A percentile compares a stretch with the other conserved stretches of the same genome.
Conservation (phyloP, 2,888 invertebrate genomes). For the Siphlonurus alternatus region DNA sequence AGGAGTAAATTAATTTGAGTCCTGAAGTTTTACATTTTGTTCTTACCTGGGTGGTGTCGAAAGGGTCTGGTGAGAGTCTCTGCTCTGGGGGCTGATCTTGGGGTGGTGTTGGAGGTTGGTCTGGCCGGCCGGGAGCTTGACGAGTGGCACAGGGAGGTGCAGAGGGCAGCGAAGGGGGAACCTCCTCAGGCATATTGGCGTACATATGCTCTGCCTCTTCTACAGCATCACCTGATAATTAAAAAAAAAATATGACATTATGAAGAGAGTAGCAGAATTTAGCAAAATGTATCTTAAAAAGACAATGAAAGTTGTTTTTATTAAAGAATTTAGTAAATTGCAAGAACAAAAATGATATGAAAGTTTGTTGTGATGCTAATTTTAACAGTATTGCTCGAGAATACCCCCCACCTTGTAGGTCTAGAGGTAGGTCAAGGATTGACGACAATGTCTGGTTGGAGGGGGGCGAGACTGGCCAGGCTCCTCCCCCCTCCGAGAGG, state of each 20-base stretch:
- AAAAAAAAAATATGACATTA: neutral
- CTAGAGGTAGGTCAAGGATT: neutral
- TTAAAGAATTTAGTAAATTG: no score
- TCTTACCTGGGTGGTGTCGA: constrained; percentile 41
- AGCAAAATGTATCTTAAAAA: no score
- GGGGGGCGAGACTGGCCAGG: neutral
- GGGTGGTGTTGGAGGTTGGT: neutral
- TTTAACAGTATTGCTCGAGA: no score
- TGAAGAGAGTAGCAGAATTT: no score
- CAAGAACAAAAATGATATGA: no score
- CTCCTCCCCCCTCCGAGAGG: constrained; percentile 34
- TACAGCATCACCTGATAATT: neutral
- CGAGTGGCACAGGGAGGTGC: constrained; percentile 6
- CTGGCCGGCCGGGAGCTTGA: constrained; percentile 9
- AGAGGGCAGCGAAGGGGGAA: neutral
- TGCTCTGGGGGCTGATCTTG: constrained; percentile 10
- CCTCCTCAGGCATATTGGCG: constrained; percentile 11
- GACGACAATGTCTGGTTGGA: neutral
- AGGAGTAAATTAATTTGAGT: neutral
- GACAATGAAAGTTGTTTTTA: no score
- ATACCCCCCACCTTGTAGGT: neutral
- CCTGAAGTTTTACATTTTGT: no score
- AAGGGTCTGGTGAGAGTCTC: constrained; percentile 35
- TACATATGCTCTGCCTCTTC: constrained; percentile 10
- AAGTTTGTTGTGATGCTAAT: no score